These are phyloP conservation scores for Squalus acanthias DNA, from an alignment of 2,797 vertebrate species.

Conservation along the genomic window DNA sequence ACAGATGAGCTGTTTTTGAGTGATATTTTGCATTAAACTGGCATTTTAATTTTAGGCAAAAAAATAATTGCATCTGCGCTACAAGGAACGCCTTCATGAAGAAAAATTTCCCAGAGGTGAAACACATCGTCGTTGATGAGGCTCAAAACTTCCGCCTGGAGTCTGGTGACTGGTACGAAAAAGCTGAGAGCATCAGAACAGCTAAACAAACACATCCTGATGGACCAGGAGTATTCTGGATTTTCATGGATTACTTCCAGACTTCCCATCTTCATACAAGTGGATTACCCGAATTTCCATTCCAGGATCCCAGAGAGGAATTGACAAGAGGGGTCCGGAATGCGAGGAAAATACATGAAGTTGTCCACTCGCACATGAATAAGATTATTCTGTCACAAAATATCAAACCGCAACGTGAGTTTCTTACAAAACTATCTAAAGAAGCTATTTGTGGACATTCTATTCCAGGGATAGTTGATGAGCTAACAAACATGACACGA, in stretches of 20 bases:
- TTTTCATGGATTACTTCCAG: conserved; percentile 58
- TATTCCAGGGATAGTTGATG: conserved; percentile 17
- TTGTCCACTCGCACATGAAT: not conserved
- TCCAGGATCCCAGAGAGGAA: conserved; percentile 41
- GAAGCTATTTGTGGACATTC: conserved; percentile 35
- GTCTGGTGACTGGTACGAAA: conserved; percentile 45
- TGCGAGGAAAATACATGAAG: conserved; percentile 37
- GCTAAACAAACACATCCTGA: not conserved
- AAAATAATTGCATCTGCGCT: conserved; percentile 41
- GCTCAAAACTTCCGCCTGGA: conserved; percentile 50
- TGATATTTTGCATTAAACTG: not conserved
- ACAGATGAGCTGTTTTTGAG: not conserved
- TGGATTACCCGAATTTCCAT: conserved; percentile 37
- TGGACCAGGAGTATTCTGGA: conserved; percentile 49
- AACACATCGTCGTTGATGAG: conserved; percentile 55
- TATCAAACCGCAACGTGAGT: rapidly evolving
- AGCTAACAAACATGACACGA: not conserved
- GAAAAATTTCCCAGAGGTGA: rapidly evolving
- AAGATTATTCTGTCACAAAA: not conserved
- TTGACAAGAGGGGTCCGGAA: conserved; percentile 48
- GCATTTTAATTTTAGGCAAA: conserved; percentile 44
- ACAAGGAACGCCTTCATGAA: conserved; percentile 47
- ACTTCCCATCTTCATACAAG: conserved; percentile 35
- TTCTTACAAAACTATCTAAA: conserved; percentile 25
- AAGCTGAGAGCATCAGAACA: conserved; percentile 43